Evolutionary conservation across 2,113 vertebrate species (phyloP).

Genomic region (Microcebus griseorufus): DNA sequence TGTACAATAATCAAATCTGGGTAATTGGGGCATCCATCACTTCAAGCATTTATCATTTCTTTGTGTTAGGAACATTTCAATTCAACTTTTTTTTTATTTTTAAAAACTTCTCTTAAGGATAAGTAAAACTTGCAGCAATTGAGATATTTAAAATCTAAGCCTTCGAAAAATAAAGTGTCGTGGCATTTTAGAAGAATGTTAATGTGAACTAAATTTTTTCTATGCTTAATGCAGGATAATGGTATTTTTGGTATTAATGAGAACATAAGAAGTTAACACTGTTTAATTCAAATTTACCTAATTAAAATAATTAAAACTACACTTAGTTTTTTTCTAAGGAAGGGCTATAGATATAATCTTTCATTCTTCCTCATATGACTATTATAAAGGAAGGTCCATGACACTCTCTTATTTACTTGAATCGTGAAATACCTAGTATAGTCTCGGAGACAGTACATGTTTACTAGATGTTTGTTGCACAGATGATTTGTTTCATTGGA

Average conservation of each 20-base stretch:
- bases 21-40: too few species aligned
- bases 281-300: neutral
- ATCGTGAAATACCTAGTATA: neutral
- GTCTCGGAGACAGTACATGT: neutral
- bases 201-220: neutral
- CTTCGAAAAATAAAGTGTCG: neutral
- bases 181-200: constrained; percentile 20
- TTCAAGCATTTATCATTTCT: too few species aligned
- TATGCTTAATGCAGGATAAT: neutral
- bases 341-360: neutral
- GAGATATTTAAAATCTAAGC: constrained; percentile 14
- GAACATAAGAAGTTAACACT: neutral
- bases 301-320: neutral
- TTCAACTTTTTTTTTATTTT: too few species aligned
- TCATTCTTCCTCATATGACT: neutral
- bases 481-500: constrained; percentile 6
- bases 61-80: too few species aligned
- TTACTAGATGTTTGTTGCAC: neutral
- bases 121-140: neutral
- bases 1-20: too few species aligned
- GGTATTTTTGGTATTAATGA: neutral
- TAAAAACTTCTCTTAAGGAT: neutral
- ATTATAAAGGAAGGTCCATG: neutral
- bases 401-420: neutral
- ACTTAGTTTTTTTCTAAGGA: neutral